Evolutionary conservation across 2,113 vertebrate species (phyloP).

Genomic region (Pycnonotus jocosus): DNA sequence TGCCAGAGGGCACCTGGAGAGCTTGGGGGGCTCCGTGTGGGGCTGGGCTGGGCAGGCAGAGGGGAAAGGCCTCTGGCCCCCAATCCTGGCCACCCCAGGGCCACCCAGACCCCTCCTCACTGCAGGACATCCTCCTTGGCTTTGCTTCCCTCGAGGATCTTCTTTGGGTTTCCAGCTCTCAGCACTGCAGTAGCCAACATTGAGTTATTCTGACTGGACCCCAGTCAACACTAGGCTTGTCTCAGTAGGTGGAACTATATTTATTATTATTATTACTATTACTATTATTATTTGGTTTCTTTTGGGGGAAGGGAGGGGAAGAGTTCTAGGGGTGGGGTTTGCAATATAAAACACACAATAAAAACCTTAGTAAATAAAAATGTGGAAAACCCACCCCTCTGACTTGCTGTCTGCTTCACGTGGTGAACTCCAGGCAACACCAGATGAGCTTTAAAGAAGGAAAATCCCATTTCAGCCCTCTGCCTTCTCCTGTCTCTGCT

Average conservation of each 20-base stretch:
- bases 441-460: background rate
- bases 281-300: background rate
- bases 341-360: slow-evolving; percentile 66
- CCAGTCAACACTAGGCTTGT: slow-evolving; percentile 56
- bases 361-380: slow-evolving; percentile 68
- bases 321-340: slow-evolving; percentile 52
- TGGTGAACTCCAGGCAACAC: background rate
- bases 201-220: slow-evolving; percentile 37
- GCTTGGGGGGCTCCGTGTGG: background rate
- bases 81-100: background rate
- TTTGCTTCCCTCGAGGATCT: background rate
- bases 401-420: background rate
- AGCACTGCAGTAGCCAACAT: slow-evolving; percentile 46
- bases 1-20: background rate
- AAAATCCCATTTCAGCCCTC: background rate
- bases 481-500: background rate
- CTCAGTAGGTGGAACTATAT: slow-evolving; percentile 50
- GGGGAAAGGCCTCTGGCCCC: background rate
- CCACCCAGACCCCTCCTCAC: background rate
- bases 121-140: background rate
- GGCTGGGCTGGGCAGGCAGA: background rate
- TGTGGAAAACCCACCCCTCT: background rate
- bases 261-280: background rate
- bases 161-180: slow-evolving; percentile 29
- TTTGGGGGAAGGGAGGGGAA: slow-evolving; percentile 15